A percentile compares a stretch with the other conserved stretches of the same genome.
Conservation (phyloP, 2,113 vertebrate genomes). For the Ophthalmolycus amberensis region DNA sequence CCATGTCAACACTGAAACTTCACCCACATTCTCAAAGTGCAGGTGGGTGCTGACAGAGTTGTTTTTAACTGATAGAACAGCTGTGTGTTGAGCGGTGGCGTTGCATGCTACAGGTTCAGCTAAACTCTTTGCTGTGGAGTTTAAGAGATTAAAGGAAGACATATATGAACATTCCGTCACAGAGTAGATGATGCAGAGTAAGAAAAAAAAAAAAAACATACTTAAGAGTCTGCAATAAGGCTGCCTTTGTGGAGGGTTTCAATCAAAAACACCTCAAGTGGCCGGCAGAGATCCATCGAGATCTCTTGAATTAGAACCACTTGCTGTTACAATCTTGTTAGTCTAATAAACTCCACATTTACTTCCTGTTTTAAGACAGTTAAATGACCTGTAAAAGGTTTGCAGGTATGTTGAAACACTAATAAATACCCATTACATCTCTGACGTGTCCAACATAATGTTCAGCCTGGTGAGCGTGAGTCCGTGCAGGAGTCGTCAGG, state of each 20-base stretch:
- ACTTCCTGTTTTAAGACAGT: background rate
- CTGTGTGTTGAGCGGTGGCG: background rate
- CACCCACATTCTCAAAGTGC: background rate
- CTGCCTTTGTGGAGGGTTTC: background rate
- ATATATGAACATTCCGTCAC: background rate
- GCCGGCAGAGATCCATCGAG: background rate
- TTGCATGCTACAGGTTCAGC: constrained; percentile 16
- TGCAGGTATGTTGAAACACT: background rate
- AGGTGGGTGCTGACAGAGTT: background rate
- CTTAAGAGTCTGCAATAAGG: background rate
- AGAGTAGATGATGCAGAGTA: background rate
- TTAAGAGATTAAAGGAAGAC: constrained; percentile 25
- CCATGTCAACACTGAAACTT: background rate
- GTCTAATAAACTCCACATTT: background rate
- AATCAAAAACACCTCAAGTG: background rate
- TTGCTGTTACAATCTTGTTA: constrained; percentile 26
- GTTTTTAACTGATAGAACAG: constrained; percentile 6
- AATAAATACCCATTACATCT: background rate
- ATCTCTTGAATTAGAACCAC: background rate
- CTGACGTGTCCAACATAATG: background rate
- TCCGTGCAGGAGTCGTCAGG: background rate
- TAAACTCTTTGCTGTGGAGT: background rate
- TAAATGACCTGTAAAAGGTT: background rate
- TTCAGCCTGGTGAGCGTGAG: background rate
- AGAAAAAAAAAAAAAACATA: background rate